Conservation (phyloP, 2,113 vertebrate genomes). For the Aptenodytes patagonicus region DNA sequence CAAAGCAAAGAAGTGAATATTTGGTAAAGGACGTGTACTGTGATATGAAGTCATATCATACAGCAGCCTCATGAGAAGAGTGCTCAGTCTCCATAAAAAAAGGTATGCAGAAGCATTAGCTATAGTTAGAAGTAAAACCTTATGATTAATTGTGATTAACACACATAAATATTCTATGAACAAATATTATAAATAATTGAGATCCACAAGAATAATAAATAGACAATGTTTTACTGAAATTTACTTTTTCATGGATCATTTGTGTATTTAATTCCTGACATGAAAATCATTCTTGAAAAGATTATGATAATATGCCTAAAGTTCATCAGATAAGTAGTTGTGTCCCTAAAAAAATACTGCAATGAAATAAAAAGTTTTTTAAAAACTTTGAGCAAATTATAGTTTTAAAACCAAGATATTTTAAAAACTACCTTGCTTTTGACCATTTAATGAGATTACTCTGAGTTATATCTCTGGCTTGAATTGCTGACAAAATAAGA, state of each 20-base stretch:
- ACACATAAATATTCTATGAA: not conserved
- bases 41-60: not conserved
- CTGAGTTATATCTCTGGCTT: not conserved
- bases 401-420: not conserved
- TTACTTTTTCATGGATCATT: not conserved
- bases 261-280: not conserved
- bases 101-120: not conserved
- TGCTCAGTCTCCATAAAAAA: not conserved
- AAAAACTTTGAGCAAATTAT: not conserved
- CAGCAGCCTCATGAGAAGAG: not conserved
- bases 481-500: not conserved
- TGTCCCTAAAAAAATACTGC: not conserved
- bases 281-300: not conserved
- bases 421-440: not conserved
- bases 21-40: not conserved
- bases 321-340: not conserved
- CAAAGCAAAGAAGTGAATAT: not conserved
- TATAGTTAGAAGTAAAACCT: not conserved
- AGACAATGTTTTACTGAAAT: not conserved
- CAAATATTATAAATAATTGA: not conserved
- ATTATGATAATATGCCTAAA: not conserved
- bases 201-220: not conserved
- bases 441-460: not conserved
- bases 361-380: not conserved
- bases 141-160: not conserved